Conservation (phyloP, 1,140 invertebrate genomes). For the Neuroterus valhalla region DNA sequence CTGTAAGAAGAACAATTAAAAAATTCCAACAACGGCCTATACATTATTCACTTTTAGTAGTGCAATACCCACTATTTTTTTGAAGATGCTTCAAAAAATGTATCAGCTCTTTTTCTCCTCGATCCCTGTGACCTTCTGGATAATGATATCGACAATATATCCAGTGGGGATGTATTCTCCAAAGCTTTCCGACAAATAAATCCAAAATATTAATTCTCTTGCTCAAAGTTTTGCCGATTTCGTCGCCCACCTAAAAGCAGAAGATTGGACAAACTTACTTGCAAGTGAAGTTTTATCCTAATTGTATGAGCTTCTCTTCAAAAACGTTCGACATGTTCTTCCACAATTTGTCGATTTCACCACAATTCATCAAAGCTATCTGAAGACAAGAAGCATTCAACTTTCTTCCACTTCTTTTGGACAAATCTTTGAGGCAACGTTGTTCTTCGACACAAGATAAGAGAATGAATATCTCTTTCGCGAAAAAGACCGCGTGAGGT, state of each 20-base stretch:
- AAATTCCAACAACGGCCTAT: background rate
- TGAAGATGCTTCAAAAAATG: conserved; percentile 83
- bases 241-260: conserved; percentile 79
- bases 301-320: too few species aligned
- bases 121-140: conserved; percentile 81
- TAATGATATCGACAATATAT: conserved; percentile 93
- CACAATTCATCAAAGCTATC: too few species aligned
- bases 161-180: conserved; percentile 93
- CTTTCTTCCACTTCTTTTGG: too few species aligned
- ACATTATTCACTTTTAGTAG: conserved; percentile 73
- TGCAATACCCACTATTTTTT: conserved; percentile 77
- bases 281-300: too few species aligned
- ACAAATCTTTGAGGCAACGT: too few species aligned
- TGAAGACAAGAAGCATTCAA: too few species aligned
- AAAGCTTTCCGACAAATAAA: conserved; percentile 82
- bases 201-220: conserved; percentile 81
- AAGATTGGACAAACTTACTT: too few species aligned
- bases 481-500: too few species aligned
- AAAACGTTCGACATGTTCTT: too few species aligned
- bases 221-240: conserved; percentile 80
- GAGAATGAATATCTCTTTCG: too few species aligned
- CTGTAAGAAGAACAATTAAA: background rate
- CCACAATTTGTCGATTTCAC: too few species aligned
- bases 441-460: too few species aligned
- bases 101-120: conserved; percentile 83